Percentiles rank a stretch among this genome's conserved stretches.
These are phyloP conservation scores for Otis tarda DNA, from an alignment of 2,113 vertebrate genomes.

Conservation along the genomic window DNA sequence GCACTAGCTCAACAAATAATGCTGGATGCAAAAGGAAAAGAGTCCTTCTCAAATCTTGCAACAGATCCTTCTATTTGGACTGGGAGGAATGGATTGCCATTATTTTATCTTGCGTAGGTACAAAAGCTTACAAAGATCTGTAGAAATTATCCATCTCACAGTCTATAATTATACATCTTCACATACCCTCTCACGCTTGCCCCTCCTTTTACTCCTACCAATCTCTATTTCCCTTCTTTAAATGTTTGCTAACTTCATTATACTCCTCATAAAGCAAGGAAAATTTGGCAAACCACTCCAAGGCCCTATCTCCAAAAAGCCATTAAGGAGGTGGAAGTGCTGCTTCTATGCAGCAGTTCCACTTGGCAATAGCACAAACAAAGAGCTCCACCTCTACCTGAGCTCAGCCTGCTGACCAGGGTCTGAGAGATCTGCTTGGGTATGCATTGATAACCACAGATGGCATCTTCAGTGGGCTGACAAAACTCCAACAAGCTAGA, in stretches of 20 bases:
- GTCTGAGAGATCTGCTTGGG: background rate
- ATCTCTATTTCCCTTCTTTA: background rate
- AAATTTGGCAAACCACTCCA: background rate
- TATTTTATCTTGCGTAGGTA: background rate
- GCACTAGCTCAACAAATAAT: background rate
- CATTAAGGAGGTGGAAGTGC: background rate
- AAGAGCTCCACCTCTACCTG: background rate
- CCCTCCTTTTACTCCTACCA: background rate
- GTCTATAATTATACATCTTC: background rate
- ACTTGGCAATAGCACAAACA: background rate
- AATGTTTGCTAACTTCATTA: background rate
- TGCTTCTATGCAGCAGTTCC: background rate
- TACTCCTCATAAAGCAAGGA: background rate
- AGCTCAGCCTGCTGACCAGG: background rate
- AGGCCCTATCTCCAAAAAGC: background rate
- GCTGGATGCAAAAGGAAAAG: background rate
- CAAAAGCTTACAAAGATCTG: background rate
- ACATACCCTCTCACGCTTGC: background rate
- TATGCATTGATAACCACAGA: background rate
- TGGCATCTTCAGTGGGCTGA: background rate
- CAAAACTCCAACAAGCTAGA: accelerated
- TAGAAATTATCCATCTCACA: background rate
- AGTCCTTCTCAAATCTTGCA: background rate
- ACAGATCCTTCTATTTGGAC: background rate
- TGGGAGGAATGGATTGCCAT: background rate